Evolutionary conservation across 2,113 vertebrate species (phyloP).

Genomic region (Ammospiza caudacuta): DNA sequence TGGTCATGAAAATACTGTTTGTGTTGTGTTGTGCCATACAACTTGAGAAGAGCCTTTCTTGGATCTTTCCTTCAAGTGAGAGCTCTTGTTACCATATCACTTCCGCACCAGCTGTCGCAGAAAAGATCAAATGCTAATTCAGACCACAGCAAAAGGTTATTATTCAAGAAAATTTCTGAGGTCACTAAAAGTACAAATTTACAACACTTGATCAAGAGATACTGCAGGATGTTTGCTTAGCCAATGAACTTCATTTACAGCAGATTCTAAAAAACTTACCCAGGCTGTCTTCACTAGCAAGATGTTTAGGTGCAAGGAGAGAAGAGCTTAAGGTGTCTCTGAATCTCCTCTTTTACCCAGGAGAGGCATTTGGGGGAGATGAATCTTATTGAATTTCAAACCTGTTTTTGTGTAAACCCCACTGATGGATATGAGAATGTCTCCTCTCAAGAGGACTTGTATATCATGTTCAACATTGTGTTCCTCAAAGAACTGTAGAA

Average conservation of each 20-base stretch:
- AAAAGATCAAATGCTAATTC: not conserved
- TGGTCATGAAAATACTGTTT: not conserved
- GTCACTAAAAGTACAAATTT: not conserved
- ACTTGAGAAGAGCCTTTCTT: not conserved
- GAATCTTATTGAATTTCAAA: not conserved
- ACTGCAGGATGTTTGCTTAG: not conserved
- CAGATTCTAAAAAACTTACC: not conserved
- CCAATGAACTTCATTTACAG: not conserved
- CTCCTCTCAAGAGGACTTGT: not conserved
- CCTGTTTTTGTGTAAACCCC: not conserved
- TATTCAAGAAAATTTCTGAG: not conserved
- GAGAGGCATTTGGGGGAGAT: not conserved
- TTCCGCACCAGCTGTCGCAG: not conserved
- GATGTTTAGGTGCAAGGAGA: not conserved
- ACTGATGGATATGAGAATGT: not conserved
- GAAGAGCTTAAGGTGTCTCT: not conserved
- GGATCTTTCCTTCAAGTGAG: not conserved
- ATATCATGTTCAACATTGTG: not conserved
- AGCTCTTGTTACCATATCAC: not conserved
- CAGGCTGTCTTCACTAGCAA: not conserved
- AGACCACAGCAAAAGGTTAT: not conserved
- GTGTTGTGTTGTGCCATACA: not conserved
- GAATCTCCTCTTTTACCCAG: not conserved
- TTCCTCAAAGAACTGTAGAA: constrained; percentile 33
- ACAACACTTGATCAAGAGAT: not conserved